Evolutionary conservation across 2,797 vertebrate species (phyloP).

Genomic region (Propithecus perrieri): DNA sequence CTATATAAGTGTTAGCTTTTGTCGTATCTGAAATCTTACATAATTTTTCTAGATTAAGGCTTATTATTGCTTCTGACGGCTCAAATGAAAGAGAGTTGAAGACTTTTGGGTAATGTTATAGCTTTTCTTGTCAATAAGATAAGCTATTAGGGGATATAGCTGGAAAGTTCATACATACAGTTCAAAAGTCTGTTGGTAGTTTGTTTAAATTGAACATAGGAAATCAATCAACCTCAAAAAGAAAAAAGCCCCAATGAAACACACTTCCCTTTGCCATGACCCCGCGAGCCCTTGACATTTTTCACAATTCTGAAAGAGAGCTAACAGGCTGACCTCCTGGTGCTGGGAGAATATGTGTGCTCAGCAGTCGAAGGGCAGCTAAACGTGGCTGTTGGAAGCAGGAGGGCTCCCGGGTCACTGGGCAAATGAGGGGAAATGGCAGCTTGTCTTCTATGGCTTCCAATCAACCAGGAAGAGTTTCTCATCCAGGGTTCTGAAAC

Average conservation of each 20-base stretch:
- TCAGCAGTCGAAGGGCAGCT: not conserved
- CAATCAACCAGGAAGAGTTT: not conserved
- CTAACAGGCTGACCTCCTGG: not conserved
- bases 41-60: not conserved
- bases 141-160: not conserved
- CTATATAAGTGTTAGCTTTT: not conserved
- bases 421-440: not conserved
- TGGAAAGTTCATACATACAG: not conserved
- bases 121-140: not conserved
- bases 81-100: not conserved
- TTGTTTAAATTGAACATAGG: constrained; percentile 28
- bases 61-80: not conserved
- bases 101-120: not conserved
- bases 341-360: not conserved
- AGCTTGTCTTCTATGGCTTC: not conserved
- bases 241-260: not conserved
- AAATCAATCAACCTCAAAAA: constrained; percentile 37
- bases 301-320: not conserved
- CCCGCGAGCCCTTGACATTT: not conserved
- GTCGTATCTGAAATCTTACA: not conserved
- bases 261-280: not conserved
- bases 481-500: not conserved
- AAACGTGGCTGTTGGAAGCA: not conserved
- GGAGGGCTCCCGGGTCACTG: not conserved
- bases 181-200: constrained; percentile 17